Conservation (phyloP, 2,113 vertebrate genomes). For the Colossoma macropomum region DNA sequence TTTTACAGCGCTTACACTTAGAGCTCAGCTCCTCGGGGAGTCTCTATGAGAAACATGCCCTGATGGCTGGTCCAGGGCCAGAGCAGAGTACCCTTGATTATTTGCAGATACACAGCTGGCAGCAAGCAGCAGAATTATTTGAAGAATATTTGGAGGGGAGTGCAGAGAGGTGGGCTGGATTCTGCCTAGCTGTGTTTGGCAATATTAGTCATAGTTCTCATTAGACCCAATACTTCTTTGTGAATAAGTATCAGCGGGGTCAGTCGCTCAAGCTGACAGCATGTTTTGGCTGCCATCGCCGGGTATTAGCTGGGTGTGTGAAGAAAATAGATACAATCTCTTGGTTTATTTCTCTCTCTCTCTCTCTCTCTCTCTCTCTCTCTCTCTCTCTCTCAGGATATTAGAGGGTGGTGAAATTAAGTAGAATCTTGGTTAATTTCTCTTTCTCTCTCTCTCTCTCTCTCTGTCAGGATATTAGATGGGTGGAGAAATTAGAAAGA, state of each 20-base stretch:
- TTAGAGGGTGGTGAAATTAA: not conserved
- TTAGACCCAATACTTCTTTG: not conserved
- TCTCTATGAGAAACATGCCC: conserved; percentile 21
- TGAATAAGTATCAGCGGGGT: not conserved
- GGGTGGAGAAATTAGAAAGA: not conserved
- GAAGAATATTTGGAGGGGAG: not conserved
- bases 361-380: not conserved
- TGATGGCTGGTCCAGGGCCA: not conserved
- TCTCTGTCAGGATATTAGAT: not conserved
- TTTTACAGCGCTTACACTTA: not conserved
- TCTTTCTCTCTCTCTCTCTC: not conserved
- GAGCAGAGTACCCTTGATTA: conserved; percentile 31
- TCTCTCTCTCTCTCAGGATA: not conserved
- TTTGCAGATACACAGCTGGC: conserved; percentile 37
- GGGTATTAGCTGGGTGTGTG: not conserved
- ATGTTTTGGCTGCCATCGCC: not conserved
- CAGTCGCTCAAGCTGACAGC: not conserved
- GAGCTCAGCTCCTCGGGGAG: not conserved
- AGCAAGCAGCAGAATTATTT: conserved; percentile 10
- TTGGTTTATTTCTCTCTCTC: not conserved
- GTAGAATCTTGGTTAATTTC: not conserved
- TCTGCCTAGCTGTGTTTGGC: conserved; percentile 7
- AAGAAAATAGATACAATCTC: not conserved
- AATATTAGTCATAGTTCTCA: conserved; percentile 17
- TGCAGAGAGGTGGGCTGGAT: not conserved